Conservation (phyloP, 2,797 vertebrate genomes). For the Pelochelys cantorii region DNA sequence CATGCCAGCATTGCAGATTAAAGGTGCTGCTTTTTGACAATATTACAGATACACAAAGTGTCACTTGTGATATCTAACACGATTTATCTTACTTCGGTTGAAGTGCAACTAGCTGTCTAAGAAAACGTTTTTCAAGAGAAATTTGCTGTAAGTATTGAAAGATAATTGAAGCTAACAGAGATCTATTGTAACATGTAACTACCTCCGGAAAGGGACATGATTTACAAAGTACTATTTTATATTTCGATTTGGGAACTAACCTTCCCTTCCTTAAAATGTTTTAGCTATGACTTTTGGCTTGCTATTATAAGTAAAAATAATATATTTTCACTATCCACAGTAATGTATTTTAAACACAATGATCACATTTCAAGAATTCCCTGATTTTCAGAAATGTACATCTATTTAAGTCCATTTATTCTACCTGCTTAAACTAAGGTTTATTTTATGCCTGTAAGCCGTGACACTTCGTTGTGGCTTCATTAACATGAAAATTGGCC, state of each 20-base stretch:
- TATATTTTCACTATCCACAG: not conserved
- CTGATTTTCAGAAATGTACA: not conserved
- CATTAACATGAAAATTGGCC: not conserved
- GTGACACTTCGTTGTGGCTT: not conserved
- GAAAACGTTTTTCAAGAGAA: not conserved
- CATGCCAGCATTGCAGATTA: not conserved
- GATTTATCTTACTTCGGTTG: not conserved
- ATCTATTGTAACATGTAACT: not conserved
- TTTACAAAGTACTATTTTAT: not conserved
- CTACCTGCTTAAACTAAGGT: not conserved
- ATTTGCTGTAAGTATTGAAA: not conserved
- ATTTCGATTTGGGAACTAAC: not conserved
- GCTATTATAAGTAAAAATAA: not conserved
- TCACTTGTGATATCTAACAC: not conserved
- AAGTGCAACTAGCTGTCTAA: not conserved
- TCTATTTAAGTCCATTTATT: not conserved
- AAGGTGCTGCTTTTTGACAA: conserved; percentile 1
- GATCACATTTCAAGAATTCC: not conserved
- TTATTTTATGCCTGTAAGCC: not conserved
- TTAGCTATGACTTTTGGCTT: not conserved
- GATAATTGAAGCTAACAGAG: not conserved
- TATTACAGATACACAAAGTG: conserved; percentile 4
- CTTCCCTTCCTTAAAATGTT: not conserved
- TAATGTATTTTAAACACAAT: not conserved
- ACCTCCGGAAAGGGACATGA: not conserved